A percentile compares a stretch with the other conserved stretches of the same genome.
Evolutionary conservation across 2,113 vertebrate species (phyloP).

Genomic region (Anarhynchus alexandrinus): DNA sequence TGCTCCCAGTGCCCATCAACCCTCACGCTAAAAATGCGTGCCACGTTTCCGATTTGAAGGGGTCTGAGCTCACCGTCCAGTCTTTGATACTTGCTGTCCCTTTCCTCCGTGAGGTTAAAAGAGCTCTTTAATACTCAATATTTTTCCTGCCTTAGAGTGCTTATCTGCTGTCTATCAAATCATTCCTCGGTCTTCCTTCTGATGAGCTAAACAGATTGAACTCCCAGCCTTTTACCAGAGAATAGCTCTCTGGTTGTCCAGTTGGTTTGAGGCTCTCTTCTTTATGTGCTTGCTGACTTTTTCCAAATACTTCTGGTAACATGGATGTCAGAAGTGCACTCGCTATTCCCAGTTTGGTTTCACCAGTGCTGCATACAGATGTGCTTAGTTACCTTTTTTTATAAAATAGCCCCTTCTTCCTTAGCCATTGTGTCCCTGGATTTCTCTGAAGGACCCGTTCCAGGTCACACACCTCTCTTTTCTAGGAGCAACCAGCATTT

Average conservation of each 20-base stretch:
- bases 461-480: not conserved
- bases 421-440: not conserved
- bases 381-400: not conserved
- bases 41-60: rapidly evolving
- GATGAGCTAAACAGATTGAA: not conserved
- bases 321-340: not conserved
- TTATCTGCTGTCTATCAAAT: not conserved
- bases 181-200: not conserved
- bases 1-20: not conserved
- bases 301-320: not conserved
- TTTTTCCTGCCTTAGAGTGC: not conserved
- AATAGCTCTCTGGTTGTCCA: not conserved
- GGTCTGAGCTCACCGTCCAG: not conserved
- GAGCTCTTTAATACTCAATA: not conserved
- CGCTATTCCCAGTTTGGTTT: not conserved
- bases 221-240: not conserved
- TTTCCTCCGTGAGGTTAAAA: not conserved
- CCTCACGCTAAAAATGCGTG: not conserved
- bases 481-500: not conserved
- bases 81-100: not conserved
- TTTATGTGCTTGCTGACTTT: not conserved
- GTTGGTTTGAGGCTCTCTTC: not conserved
- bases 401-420: not conserved
- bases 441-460: not conserved
- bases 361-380: not conserved